Evolutionary conservation across 2,888 invertebrate genomes (phyloP).

Genomic region (Yponomeuta sedellus): DNA sequence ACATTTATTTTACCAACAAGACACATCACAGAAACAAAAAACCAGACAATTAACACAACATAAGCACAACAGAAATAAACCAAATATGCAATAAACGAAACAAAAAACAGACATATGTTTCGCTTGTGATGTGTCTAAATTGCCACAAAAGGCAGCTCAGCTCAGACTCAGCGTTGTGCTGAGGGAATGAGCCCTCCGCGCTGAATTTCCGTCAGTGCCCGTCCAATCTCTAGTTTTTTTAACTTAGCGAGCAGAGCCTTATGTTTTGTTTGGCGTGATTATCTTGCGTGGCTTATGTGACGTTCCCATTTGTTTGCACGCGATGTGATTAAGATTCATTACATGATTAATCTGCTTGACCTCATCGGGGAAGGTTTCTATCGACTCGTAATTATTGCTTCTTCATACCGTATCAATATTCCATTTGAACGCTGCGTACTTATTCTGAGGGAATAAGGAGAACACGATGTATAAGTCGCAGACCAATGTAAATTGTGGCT

Average conservation of each 20-base stretch:
- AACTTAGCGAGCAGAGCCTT: not conserved
- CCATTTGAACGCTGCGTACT: not conserved
- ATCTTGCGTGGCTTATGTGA: not conserved
- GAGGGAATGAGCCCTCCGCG: no score
- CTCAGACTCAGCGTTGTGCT: no score
- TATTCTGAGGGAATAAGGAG: not conserved
- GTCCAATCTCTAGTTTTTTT: not conserved
- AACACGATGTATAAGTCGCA: conserved; percentile 8
- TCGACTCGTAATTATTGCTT: not conserved
- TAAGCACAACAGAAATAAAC: no score
- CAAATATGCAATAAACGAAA: no score
- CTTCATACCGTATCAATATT: not conserved
- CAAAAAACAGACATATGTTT: no score
- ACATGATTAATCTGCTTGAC: not conserved
- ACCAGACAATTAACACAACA: no score
- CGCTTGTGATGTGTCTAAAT: no score
- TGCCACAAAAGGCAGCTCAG: no score
- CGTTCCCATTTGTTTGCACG: not conserved
- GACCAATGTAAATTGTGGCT: conserved; percentile 3
- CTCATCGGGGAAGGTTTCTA: not conserved
- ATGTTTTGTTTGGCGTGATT: not conserved
- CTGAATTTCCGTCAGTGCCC: no score
- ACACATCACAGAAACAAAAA: no score
- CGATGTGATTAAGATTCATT: not conserved
- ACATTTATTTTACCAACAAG: no score